Evolutionary conservation across 2,113 vertebrate genomes (phyloP).

Genomic region (Aphelocoma coerulescens): DNA sequence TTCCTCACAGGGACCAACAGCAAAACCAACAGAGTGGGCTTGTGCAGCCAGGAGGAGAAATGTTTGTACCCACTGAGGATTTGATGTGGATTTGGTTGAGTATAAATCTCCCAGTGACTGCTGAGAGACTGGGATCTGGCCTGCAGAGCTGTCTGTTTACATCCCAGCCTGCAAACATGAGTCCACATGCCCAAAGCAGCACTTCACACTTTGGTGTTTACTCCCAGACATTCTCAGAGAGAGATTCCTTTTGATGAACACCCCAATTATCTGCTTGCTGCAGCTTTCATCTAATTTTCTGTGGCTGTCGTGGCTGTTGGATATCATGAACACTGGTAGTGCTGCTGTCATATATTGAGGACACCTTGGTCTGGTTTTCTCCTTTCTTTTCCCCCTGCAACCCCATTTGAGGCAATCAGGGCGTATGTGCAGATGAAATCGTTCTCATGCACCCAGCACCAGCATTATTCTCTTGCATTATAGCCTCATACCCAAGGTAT

Average conservation of each 20-base stretch:
- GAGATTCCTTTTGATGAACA: background rate
- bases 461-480: background rate
- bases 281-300: background rate
- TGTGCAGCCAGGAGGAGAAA: background rate
- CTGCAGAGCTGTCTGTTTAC: background rate
- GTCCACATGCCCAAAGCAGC: background rate
- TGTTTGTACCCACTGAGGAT: background rate
- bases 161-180: background rate
- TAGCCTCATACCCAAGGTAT: background rate
- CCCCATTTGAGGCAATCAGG: background rate
- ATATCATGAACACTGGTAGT: background rate
- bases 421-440: background rate
- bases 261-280: background rate
- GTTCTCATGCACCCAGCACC: fast-evolving
- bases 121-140: background rate
- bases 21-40: background rate
- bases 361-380: background rate
- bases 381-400: background rate
- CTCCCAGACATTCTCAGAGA: background rate
- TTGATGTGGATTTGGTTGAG: background rate
- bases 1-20: background rate
- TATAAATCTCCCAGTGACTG: background rate
- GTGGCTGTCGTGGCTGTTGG: background rate
- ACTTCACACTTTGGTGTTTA: background rate
- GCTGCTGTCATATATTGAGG: background rate